Base-by-base conservation (phyloP, 2,113 vertebrate species). In the Sinocyclocheilus grahami region DNA sequence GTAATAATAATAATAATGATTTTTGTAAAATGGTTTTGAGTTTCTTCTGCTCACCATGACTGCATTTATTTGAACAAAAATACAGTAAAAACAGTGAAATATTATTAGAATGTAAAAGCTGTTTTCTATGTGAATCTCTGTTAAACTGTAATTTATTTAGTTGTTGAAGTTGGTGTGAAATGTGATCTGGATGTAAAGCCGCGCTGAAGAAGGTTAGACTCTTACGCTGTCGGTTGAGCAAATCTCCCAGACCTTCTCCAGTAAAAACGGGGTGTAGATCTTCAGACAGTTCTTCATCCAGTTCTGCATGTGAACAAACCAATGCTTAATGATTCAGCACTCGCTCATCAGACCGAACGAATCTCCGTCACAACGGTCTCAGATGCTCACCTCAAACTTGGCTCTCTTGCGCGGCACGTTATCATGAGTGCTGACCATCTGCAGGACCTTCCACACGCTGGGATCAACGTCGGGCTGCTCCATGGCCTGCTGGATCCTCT, bases 271-370 rank as follows among this genome's bases (percentile, higher is more conserved):
- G 85, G 93, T 96, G 6, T 89, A 42, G 89, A 99, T 95, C 89
- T 91, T 98, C 67, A 99, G 92, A 90, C 98, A 97, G 94, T 98
- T 99, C 91, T 92, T 96, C 95, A 99, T 98, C 98, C 98, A 99
- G 85, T 99, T 99, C 98, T 99, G 78, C 60, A 20, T 0, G 5
- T 6, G 16, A 53, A 71, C 24, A 22, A 1, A 51, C 3, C 77
- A 48, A 3, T 3, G 10, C 9, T 46, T 46, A 22, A 48, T 12
- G 51, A 22, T 62, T 60, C 58, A n/a, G 20, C 20, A 22, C 55
- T 22, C 20, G 3, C 10, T 18, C 18, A 22, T 30, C 48, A 33
- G 13, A 9, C 27, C 2, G 16, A 11, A 60, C 2, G 11, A 12
- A 13, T 18, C 6, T 58, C 76, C 1, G 5, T 14, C 30, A 13